phyloP scores from a whole-genome alignment of 2,888 invertebrate genomes.

The Pristionchus arcanus region DNA sequence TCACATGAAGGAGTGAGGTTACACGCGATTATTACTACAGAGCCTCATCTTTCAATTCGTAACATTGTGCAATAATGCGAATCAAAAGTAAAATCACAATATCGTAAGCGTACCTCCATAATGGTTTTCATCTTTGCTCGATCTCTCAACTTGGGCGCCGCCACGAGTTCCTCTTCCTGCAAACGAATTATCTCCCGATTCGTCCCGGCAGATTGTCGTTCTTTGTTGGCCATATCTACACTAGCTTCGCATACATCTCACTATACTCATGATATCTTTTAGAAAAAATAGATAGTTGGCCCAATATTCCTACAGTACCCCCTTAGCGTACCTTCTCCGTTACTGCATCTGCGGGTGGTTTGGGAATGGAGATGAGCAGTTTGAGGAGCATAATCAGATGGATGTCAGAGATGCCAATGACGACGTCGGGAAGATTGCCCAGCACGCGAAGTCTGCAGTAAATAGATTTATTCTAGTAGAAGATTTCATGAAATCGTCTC shows the following conservation, averaged over 20 bases:
- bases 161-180: slow-evolving; percentile 52
- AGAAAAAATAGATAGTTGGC: background rate
- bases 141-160: slow-evolving; percentile 69
- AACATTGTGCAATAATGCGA: background rate
- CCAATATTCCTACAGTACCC: background rate
- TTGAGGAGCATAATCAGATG: slow-evolving; percentile 82
- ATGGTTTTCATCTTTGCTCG: slow-evolving; percentile 79
- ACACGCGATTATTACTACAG: background rate
- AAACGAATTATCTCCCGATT: background rate
- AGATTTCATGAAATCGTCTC: background rate
- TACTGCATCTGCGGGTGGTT: slow-evolving; percentile 78
- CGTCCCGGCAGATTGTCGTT: background rate
- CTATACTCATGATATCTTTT: no score
- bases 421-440: slow-evolving; percentile 82
- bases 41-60: background rate
- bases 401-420: slow-evolving; percentile 82
- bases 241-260: no score
- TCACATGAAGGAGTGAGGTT: background rate
- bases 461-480: no score
- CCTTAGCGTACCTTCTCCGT: slow-evolving; percentile 11
- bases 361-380: slow-evolving; percentile 82
- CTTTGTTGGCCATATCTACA: background rate
- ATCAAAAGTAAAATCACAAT: background rate
- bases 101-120: slow-evolving; percentile 72
- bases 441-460: slow-evolving; percentile 84